A percentile compares a stretch with the other conserved stretches of the same genome.
phyloP scores from a whole-genome alignment of 1,140 invertebrate genomes.

The Sipha flava region DNA sequence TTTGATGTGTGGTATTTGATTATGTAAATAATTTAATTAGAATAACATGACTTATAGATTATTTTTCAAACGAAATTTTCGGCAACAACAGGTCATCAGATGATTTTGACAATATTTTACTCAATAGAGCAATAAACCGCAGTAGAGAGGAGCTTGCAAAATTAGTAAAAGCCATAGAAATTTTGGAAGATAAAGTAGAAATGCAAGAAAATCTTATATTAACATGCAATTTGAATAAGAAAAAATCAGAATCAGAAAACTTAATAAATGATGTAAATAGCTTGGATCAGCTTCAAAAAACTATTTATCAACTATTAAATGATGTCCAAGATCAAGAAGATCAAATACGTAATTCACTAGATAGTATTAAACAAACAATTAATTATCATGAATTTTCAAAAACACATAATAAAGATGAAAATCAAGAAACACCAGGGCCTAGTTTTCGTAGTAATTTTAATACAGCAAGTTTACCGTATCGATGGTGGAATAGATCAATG shows the following conservation, averaged over 20 bases:
- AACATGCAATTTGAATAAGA: neutral
- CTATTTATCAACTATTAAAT: slow-evolving; percentile 35
- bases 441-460: slow-evolving; percentile 12
- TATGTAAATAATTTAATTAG: neutral
- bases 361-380: neutral
- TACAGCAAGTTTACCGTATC: slow-evolving; percentile 8
- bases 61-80: slow-evolving; percentile 1
- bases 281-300: slow-evolving; percentile 35
- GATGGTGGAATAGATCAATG: slow-evolving; percentile 27
- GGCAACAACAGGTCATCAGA: neutral
- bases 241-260: neutral
- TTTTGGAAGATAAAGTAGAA: slow-evolving; percentile 37
- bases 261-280: neutral
- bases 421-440: neutral
- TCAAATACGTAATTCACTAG: slow-evolving; percentile 17
- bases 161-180: slow-evolving; percentile 37
- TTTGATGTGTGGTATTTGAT: neutral
- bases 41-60: slow-evolving; percentile 19
- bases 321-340: slow-evolving; percentile 38
- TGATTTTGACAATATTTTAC: neutral
- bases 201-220: slow-evolving; percentile 34
- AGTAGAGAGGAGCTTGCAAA: slow-evolving; percentile 36
- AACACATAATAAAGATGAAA: neutral
- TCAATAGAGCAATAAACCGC: neutral
- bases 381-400: neutral